Base-by-base conservation (phyloP, 2,888 invertebrate species). In the Eumerus sabulonum region DNA sequence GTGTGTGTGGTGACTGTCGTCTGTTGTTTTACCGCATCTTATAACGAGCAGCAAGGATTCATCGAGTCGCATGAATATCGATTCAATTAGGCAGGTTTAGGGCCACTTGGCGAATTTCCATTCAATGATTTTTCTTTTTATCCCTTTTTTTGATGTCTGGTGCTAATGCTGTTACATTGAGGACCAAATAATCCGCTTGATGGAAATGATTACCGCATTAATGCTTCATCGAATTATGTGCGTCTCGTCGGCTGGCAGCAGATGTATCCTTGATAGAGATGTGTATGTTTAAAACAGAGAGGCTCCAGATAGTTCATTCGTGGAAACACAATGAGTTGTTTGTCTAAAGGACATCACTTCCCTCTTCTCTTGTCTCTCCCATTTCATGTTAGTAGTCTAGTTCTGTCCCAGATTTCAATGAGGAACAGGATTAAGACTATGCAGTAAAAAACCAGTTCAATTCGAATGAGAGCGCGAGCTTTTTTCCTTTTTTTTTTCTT, bases 201-300 rank as follows among this genome's bases (percentile, higher is more conserved):
- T 59, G 72, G 72, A 77, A 77, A 77, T 77, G 60, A 77, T 77
- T 77, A 73, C 62, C 53, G 19, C 73, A 73, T 73, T 51, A 62
- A 63, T 51, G 63, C 73, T 73, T 77, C 73, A 77, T 77, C 77
- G 67, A 67, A 77, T 73, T 67, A 77, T 73, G 53, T 73, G 62
- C 62, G 67, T 67, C 62, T 73, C 51, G 56, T 62, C 60, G 66
- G 66, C n/a, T 59, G 72, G 63, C 35, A 42, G 62, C 51, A 53
- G 5, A 67, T 62, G 71, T 71, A 19, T 67, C 54, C 48, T 62
- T 74, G 62, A 57, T 62, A 47, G 40, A 54, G 42, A 53, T 71
- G 51, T 18, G 40, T n/a, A n/a, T 27, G 27, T 27, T 27, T 27
- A 27, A 27, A 27, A 27, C 7, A 27, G 7, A 27, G 27, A 27